Percentiles rank a stretch among this genome's conserved stretches.
Evolutionary conservation across 2,888 invertebrate genomes (phyloP).

Genomic region (Hyppa rectilinea): DNA sequence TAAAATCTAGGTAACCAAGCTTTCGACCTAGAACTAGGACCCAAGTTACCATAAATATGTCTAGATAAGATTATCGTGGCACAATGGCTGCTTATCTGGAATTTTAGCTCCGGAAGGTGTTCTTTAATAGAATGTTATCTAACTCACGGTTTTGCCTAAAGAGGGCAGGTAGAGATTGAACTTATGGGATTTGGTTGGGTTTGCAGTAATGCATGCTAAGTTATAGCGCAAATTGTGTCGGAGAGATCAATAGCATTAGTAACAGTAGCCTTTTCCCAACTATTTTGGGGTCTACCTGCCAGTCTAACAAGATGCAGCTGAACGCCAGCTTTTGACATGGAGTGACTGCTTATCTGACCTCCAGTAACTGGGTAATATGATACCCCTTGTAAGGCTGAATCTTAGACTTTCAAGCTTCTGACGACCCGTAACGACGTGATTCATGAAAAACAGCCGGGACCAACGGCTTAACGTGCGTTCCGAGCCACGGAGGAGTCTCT

Average conservation of each 20-base stretch:
- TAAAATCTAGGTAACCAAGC: constrained; percentile 66
- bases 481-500: too few species aligned
- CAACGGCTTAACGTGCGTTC: too few species aligned
- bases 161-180: not conserved
- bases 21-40: constrained; percentile 45
- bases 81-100: constrained; percentile 60
- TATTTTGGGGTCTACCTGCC: too few species aligned
- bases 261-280: too few species aligned
- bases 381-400: too few species aligned
- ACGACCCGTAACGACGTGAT: too few species aligned
- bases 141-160: constrained; percentile 40
- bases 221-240: not conserved
- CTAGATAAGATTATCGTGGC: constrained; percentile 63
- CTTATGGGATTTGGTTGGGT: constrained; percentile 17
- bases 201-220: constrained; percentile 2
- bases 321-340: too few species aligned
- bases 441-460: too few species aligned
- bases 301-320: too few species aligned
- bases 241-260: not conserved
- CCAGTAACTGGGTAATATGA: too few species aligned
- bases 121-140: constrained; percentile 44
- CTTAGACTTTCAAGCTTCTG: too few species aligned
- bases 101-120: constrained; percentile 56
- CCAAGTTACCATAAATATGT: constrained; percentile 60
- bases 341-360: too few species aligned